These are phyloP conservation scores for Scyliorhinus canicula DNA, from an alignment of 2,797 vertebrate species.

Conservation along the genomic window DNA sequence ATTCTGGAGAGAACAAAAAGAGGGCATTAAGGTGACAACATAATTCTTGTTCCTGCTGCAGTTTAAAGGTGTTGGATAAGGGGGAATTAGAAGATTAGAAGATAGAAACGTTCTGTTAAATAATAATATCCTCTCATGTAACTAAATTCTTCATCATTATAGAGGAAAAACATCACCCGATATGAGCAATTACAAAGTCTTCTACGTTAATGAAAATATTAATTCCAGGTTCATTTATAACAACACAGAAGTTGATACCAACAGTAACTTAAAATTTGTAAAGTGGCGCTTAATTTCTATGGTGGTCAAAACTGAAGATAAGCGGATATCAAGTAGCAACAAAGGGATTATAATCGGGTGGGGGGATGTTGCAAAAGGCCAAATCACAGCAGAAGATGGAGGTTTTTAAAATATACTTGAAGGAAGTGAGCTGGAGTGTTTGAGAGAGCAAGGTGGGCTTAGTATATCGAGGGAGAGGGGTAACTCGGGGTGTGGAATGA, in stretches of 20 bases:
- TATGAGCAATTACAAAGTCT: background rate
- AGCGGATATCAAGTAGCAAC: background rate
- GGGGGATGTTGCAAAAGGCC: too few species aligned
- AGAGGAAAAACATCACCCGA: background rate
- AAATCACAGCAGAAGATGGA: background rate
- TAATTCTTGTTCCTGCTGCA: background rate
- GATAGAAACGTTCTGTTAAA: background rate
- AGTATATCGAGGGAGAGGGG: background rate
- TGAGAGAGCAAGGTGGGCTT: background rate
- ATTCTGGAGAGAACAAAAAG: slow-evolving; percentile 18
- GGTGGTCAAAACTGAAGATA: background rate
- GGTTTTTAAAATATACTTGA: background rate
- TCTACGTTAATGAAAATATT: background rate
- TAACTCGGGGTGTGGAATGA: background rate
- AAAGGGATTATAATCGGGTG: background rate
- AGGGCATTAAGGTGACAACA: background rate
- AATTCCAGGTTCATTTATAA: background rate
- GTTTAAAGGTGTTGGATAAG: background rate
- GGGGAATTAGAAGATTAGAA: background rate
- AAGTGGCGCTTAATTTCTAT: background rate
- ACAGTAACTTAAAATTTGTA: background rate
- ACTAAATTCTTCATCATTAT: background rate
- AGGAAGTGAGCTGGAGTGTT: background rate
- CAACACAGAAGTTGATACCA: background rate
- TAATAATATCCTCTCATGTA: background rate